Conservation (phyloP, 2,797 vertebrate species). For the Sebastes oblongus region DNA sequence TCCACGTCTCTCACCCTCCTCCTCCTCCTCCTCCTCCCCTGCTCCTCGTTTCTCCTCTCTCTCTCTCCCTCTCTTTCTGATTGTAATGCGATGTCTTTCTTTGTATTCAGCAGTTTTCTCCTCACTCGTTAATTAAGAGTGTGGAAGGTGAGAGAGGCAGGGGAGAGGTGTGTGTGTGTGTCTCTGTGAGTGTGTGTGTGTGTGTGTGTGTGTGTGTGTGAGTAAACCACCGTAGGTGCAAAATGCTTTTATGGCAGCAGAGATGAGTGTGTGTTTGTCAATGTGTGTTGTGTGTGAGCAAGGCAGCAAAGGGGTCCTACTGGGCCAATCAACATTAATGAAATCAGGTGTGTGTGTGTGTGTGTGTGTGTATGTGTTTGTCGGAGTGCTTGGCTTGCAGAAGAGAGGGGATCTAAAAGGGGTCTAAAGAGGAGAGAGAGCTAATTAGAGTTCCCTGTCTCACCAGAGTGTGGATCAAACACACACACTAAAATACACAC, state of each 20-base stretch:
- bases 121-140: conserved; percentile 94
- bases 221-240: conserved; percentile 67
- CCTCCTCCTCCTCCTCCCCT: background rate
- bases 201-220: background rate
- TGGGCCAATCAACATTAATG: conserved; percentile 93
- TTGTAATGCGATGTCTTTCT: conserved; percentile 89
- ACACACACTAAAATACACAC: conserved; percentile 40
- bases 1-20: background rate
- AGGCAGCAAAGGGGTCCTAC: conserved; percentile 82
- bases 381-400: conserved; percentile 88
- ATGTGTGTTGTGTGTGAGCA: conserved; percentile 28
- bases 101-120: conserved; percentile 93
- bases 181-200: conserved; percentile 22
- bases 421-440: conserved; percentile 86
- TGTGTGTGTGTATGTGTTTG: conserved; percentile 24
- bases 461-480: conserved; percentile 67
- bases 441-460: conserved; percentile 91
- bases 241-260: conserved; percentile 74
- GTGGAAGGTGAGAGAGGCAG: conserved; percentile 83
- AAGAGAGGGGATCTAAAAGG: conserved; percentile 83
- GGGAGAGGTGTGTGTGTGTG: conserved; percentile 48
- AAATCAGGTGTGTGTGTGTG: conserved; percentile 87
- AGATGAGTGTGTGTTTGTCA: conserved; percentile 60
- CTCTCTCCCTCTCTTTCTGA: conserved; percentile 61
- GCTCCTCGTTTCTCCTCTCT: conserved; percentile 8